A percentile compares a stretch with the other conserved stretches of the same genome.
These are phyloP conservation scores for Coptodon bakossiorum DNA, from an alignment of 2,113 vertebrate genomes.

Conservation along the genomic window DNA sequence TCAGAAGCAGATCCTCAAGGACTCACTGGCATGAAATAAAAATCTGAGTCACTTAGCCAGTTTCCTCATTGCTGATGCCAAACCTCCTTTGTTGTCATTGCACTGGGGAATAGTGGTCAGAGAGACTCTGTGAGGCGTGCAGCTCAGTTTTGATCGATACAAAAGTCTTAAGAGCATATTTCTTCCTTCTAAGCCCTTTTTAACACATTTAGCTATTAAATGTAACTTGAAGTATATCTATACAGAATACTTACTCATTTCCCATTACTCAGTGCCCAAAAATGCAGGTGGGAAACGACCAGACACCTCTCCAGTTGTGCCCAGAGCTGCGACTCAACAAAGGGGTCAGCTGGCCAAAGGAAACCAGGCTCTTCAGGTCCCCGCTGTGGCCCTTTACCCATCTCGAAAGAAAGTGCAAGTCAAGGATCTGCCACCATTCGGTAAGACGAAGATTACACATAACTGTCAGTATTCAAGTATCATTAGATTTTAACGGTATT, in stretches of 20 bases:
- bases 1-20: neutral
- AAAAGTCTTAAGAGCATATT: neutral
- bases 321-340: constrained; percentile 84
- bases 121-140: neutral
- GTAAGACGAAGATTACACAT: constrained; percentile 63
- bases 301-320: constrained; percentile 90
- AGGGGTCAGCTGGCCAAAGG: constrained; percentile 77
- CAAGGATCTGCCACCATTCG: constrained; percentile 93
- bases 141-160: neutral
- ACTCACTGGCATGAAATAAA: neutral
- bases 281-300: constrained; percentile 83
- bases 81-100: neutral
- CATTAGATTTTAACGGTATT: neutral
- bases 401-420: constrained; percentile 93
- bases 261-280: constrained; percentile 81
- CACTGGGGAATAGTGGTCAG: neutral
- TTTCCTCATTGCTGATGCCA: neutral
- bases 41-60: neutral
- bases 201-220: neutral
- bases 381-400: constrained; percentile 86
- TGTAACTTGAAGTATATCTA: neutral
- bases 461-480: neutral
- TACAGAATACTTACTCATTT: neutral
- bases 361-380: constrained; percentile 89
- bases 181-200: neutral